A percentile compares a stretch with the other conserved stretches of the same genome.
phyloP scores from a whole-genome alignment of 2,888 invertebrate genomes.

The Microctonus aethiopoides region DNA sequence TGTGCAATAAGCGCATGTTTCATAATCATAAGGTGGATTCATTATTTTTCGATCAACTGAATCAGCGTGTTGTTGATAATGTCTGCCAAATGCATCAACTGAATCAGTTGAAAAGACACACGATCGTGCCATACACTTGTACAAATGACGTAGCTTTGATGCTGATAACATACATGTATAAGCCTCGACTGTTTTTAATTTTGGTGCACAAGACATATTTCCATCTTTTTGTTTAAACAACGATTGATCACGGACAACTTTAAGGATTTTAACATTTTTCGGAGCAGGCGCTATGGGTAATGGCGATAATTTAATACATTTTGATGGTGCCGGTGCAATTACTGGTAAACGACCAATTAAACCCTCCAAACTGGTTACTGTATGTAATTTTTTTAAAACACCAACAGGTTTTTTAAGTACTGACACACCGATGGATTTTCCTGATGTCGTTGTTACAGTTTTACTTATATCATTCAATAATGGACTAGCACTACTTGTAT shows the following conservation, averaged over 20 bases:
- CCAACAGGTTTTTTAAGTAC: constrained; percentile 54
- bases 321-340: constrained; percentile 24
- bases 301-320: constrained; percentile 7
- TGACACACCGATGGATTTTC: constrained; percentile 50
- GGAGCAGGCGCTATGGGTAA: background rate
- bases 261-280: constrained; percentile 54
- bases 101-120: constrained; percentile 69
- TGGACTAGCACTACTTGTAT: constrained; percentile 43
- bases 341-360: constrained; percentile 5
- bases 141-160: constrained; percentile 66
- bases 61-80: constrained; percentile 62
- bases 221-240: constrained; percentile 43
- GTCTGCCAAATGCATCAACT: constrained; percentile 61
- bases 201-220: constrained; percentile 24
- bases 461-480: constrained; percentile 56
- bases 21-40: constrained; percentile 65
- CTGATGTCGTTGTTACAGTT: constrained; percentile 52
- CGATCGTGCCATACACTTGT: constrained; percentile 70
- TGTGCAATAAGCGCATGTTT: constrained; percentile 73
- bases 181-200: constrained; percentile 53
- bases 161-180: constrained; percentile 62
- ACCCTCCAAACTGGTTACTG: constrained; percentile 17
- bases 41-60: constrained; percentile 50
- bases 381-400: constrained; percentile 52
- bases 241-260: constrained; percentile 46